phyloP scores from a whole-genome alignment of 2,797 vertebrate genomes.

The Epinephelus awoara region DNA sequence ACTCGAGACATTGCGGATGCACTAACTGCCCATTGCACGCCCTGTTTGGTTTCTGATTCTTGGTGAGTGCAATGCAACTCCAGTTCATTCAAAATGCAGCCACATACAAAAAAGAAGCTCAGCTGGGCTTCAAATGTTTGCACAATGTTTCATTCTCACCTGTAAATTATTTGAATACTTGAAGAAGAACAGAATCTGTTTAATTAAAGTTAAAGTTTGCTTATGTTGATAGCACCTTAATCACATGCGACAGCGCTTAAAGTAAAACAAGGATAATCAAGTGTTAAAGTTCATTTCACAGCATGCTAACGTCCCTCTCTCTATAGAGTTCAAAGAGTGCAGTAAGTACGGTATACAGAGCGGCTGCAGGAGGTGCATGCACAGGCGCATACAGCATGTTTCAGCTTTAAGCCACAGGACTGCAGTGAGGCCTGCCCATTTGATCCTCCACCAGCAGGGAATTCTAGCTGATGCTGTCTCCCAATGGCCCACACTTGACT shows the following conservation, averaged over 20 bases:
- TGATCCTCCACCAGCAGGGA: conserved; percentile 45
- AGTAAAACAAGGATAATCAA: background rate
- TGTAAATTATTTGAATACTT: background rate
- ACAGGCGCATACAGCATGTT: conserved; percentile 26
- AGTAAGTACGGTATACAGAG: background rate
- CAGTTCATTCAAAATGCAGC: background rate
- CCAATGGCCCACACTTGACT: conserved; percentile 66
- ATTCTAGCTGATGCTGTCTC: conserved; percentile 65
- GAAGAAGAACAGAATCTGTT: background rate
- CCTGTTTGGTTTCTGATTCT: background rate
- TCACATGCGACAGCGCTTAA: background rate
- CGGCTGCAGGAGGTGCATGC: conserved; percentile 22
- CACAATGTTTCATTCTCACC: background rate
- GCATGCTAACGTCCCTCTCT: background rate
- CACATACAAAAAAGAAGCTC: background rate
- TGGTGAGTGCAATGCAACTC: background rate
- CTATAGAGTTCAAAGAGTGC: background rate
- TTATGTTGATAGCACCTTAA: background rate
- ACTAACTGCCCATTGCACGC: background rate
- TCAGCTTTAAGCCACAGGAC: conserved; percentile 43
- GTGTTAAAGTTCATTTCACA: conserved; percentile 26
- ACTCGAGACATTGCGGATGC: background rate
- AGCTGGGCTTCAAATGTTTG: background rate
- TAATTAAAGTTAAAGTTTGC: background rate
- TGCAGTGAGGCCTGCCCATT: conserved; percentile 31